These are phyloP conservation scores for Tetrax tetrax DNA, from an alignment of 2,113 vertebrate genomes.

Conservation along the genomic window DNA sequence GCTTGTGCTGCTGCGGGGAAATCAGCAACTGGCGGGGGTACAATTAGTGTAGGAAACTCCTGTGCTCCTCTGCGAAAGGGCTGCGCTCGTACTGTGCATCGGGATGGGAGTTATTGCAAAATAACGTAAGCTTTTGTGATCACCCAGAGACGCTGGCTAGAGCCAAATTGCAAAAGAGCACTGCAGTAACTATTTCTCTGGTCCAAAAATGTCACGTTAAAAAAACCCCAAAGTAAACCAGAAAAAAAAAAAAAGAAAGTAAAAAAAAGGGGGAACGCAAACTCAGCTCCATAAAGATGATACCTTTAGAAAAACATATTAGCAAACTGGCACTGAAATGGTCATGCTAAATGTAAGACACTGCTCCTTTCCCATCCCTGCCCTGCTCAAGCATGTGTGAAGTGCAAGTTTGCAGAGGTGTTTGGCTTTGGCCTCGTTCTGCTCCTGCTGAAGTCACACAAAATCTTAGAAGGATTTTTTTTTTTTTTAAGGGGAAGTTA, in stretches of 20 bases:
- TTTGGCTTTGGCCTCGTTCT: background rate
- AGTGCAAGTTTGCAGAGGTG: background rate
- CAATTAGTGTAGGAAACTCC: conserved; percentile 69
- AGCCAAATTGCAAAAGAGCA: conserved; percentile 62
- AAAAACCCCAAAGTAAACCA: background rate
- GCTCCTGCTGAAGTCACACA: background rate
- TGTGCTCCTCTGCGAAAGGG: conserved; percentile 5
- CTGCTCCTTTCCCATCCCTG: background rate
- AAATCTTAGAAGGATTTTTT: background rate
- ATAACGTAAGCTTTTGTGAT: conserved; percentile 48
- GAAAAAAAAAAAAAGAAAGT: background rate
- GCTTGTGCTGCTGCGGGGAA: conserved; percentile 58
- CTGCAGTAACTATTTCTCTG: background rate
- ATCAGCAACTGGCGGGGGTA: conserved; percentile 56
- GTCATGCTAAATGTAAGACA: background rate
- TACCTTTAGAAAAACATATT: background rate
- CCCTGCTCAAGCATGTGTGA: background rate
- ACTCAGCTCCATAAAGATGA: background rate
- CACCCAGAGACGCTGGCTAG: background rate
- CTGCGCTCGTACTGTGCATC: background rate
- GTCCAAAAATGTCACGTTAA: conserved; percentile 17
- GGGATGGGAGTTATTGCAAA: conserved; percentile 14
- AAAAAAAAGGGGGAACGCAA: background rate
- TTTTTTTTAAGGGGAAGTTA: background rate
- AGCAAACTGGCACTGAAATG: background rate